Evolutionary conservation across 2,797 vertebrate genomes (phyloP).

Genomic region (Brachymystax lenok): DNA sequence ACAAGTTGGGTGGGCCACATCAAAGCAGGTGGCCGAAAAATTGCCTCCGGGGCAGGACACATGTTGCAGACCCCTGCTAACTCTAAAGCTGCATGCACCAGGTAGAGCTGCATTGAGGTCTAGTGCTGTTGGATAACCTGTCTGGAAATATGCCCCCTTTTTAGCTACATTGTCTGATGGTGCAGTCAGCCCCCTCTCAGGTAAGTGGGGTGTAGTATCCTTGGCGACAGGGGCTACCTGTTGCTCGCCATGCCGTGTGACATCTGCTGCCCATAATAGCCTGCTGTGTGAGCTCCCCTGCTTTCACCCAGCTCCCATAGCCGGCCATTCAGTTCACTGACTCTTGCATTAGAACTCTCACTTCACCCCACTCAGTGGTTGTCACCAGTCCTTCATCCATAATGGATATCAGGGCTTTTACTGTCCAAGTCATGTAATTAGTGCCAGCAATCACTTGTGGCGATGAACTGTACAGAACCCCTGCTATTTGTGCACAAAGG

Average conservation of each 20-base stretch:
- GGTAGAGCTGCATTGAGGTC: neutral
- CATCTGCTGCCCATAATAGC: neutral
- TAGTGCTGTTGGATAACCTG: too few species aligned
- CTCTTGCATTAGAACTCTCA: neutral
- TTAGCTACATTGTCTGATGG: too few species aligned
- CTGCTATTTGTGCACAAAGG: too few species aligned
- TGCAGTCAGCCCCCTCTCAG: too few species aligned
- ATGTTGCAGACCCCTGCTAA: too few species aligned
- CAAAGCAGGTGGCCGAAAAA: too few species aligned
- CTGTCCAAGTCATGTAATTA: neutral
- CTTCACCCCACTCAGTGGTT: neutral
- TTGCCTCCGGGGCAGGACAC: too few species aligned
- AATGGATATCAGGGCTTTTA: neutral
- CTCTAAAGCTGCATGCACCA: neutral
- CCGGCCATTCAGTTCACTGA: neutral
- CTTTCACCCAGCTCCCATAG: neutral
- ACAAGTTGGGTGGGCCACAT: too few species aligned
- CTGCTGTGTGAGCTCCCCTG: neutral
- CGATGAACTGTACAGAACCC: neutral
- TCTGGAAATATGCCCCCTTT: too few species aligned
- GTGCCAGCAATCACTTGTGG: neutral
- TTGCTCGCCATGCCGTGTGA: neutral
- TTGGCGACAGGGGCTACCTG: neutral
- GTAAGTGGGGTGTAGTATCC: neutral
- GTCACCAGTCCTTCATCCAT: constrained; percentile 1